Base-by-base conservation (phyloP, 2,888 invertebrate genomes). In the Hydriomena furcata region DNA sequence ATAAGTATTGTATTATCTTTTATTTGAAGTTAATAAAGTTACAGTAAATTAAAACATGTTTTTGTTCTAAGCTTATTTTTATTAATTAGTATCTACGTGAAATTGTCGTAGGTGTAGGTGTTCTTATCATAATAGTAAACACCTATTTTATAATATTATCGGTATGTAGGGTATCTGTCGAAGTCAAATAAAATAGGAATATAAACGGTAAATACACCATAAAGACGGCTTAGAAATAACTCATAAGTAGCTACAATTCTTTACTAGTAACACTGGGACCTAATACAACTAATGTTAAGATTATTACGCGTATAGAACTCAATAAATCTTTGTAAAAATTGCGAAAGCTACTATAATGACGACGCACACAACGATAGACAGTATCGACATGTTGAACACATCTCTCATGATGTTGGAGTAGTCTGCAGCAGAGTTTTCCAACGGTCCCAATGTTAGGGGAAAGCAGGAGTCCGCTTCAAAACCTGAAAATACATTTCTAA, bases 11-110 rank as follows among this genome's bases (percentile, higher is more conserved):
- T 80, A 71, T 73, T 78, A 24, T 27, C 32, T 79, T 82, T 87
- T 81, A 79, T 83, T 84, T 84, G 58, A 76, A 77, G 76, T 86
- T 81, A 82, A 84, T 87, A 85, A 85, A 87, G 82, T 84, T 84
- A 82, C 76, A 79, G 77, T 71, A 78, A 82, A 78, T 55, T 12
- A 51, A 12, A 13, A 13, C n/a, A 1, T 35, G 44, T 34, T 32
- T 50, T 5, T 35, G 2, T 28, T 23, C 1, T 12, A 0, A n/a
- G 11, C 5, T 7, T 5, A 24, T 20, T 8, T 0, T n/a, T n/a
- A n/a, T n/a, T n/a, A n/a, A n/a, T n/a, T n/a, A n/a, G n/a, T n/a
- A n/a, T n/a, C n/a, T n/a, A n/a, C n/a, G n/a, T n/a, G n/a, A n/a
- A n/a, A n/a, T n/a, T n/a, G n/a, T n/a, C n/a, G n/a, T n/a, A n/a